Evolutionary conservation across 2,797 vertebrate species (phyloP).

Genomic region (Neopelma chrysocephalum): DNA sequence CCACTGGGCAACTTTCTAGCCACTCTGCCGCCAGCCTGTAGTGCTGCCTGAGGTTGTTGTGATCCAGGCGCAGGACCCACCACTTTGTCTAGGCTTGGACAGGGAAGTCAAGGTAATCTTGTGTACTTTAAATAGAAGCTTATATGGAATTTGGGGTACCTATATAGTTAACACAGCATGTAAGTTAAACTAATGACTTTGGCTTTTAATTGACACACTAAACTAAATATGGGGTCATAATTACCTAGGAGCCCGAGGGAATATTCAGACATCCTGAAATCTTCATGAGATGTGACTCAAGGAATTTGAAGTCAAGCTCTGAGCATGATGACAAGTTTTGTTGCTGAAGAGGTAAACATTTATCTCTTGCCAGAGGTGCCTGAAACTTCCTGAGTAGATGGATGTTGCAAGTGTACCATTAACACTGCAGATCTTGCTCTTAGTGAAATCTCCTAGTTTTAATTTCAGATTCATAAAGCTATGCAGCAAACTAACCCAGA

Average conservation of each 20-base stretch:
- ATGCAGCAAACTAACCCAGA: neutral
- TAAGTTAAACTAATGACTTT: neutral
- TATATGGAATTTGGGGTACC: neutral
- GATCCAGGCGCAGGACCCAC: neutral
- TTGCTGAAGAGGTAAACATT: neutral
- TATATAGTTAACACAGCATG: neutral
- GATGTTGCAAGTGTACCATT: fast-evolving
- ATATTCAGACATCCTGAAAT: neutral
- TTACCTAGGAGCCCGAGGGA: fast-evolving
- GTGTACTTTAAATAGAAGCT: neutral
- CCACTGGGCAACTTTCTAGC: neutral
- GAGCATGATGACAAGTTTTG: neutral
- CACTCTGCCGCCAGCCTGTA: neutral
- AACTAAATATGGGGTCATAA: neutral
- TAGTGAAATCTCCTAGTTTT: neutral
- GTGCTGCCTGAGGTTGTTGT: fast-evolving
- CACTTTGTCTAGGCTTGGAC: fast-evolving
- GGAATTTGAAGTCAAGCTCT: neutral
- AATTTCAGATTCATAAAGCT: neutral
- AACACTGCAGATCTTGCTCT: neutral
- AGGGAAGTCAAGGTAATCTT: neutral
- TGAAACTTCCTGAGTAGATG: neutral
- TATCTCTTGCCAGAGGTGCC: neutral
- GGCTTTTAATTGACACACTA: neutral
- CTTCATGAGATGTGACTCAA: neutral